Conservation (phyloP, 1,140 invertebrate species). For the Rhynchophorus ferrugineus region DNA sequence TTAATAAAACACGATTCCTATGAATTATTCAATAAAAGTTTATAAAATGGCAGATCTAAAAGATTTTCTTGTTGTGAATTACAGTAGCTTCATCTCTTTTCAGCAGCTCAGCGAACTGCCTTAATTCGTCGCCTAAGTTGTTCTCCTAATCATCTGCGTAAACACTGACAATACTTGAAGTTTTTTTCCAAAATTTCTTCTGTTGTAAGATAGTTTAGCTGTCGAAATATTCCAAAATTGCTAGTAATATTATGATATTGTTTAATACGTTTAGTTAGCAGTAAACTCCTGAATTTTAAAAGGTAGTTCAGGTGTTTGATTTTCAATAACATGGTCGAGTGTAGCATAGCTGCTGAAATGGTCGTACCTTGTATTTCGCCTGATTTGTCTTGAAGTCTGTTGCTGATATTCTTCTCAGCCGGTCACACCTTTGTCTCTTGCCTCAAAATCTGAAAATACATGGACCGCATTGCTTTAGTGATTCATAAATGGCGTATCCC, state of each 20-base stretch:
- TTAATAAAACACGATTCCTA: too few relatives aligned
- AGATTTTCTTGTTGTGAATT: too few relatives aligned
- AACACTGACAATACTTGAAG: too few relatives aligned
- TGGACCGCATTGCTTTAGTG: slow-evolving; percentile 17
- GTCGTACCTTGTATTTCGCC: slow-evolving; percentile 12
- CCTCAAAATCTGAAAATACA: slow-evolving; percentile 24
- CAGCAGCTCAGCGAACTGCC: too few relatives aligned
- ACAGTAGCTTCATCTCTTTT: too few relatives aligned
- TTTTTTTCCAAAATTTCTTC: too few relatives aligned
- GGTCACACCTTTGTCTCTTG: slow-evolving; percentile 16
- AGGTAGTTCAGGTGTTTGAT: slow-evolving; percentile 22
- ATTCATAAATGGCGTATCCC: slow-evolving; percentile 23
- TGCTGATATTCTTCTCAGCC: slow-evolving; percentile 21
- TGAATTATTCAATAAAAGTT: too few relatives aligned
- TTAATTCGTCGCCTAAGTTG: too few relatives aligned
- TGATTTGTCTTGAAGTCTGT: slow-evolving; percentile 7
- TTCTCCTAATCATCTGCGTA: too few relatives aligned
- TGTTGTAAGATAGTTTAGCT: slow-evolving; percentile 27
- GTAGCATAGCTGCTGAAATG: slow-evolving; percentile 16
- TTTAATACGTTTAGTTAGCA: slow-evolving; percentile 25
- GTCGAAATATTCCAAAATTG: slow-evolving; percentile 27
- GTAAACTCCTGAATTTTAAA: slow-evolving; percentile 23
- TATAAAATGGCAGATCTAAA: too few relatives aligned
- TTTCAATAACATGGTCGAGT: slow-evolving; percentile 16
- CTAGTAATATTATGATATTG: slow-evolving; percentile 12